Evolutionary conservation across 2,888 invertebrate species (phyloP).

Genomic region (Amitus sp.): DNA sequence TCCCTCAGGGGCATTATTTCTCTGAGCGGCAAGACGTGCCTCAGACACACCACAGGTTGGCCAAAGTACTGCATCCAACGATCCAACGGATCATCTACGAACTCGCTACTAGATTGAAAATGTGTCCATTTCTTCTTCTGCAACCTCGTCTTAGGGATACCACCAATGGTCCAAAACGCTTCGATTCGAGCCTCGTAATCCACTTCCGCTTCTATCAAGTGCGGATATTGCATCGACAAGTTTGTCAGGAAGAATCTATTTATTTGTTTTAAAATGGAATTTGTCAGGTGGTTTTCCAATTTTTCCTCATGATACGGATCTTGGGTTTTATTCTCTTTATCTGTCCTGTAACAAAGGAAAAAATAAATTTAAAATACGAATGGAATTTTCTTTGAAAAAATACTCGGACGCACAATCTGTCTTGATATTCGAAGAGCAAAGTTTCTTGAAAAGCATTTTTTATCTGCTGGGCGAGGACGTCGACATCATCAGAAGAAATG

Average conservation of each 20-base stretch:
- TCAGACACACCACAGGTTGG: conserved; percentile 75
- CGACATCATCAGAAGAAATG: conserved; percentile 63
- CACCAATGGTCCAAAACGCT: conserved; percentile 88
- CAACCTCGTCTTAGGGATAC: conserved; percentile 69
- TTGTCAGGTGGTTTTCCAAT: conserved; percentile 67
- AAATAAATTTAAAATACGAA: neutral
- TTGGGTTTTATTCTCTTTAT: too few species aligned
- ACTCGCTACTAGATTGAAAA: conserved; percentile 53
- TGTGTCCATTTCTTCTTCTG: conserved; percentile 14
- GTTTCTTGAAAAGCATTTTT: conserved; percentile 73
- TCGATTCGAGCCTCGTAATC: conserved; percentile 84
- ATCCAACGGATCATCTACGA: conserved; percentile 70
- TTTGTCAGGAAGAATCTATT: conserved; percentile 75
- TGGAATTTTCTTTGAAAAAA: neutral
- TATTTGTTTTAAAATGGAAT: conserved; percentile 73
- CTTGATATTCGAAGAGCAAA: conserved; percentile 72
- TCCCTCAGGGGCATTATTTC: conserved; percentile 72
- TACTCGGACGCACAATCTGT: conserved; percentile 68
- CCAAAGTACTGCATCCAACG: conserved; percentile 78
- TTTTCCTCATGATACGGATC: conserved; percentile 41
- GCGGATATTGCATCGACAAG: conserved; percentile 70
- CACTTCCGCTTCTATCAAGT: conserved; percentile 73
- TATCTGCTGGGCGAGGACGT: conserved; percentile 67
- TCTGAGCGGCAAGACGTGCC: conserved; percentile 76
- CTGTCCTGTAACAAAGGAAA: conserved; percentile 55